Conservation (phyloP, 2,797 vertebrate genomes). For the Hirundo rustica region DNA sequence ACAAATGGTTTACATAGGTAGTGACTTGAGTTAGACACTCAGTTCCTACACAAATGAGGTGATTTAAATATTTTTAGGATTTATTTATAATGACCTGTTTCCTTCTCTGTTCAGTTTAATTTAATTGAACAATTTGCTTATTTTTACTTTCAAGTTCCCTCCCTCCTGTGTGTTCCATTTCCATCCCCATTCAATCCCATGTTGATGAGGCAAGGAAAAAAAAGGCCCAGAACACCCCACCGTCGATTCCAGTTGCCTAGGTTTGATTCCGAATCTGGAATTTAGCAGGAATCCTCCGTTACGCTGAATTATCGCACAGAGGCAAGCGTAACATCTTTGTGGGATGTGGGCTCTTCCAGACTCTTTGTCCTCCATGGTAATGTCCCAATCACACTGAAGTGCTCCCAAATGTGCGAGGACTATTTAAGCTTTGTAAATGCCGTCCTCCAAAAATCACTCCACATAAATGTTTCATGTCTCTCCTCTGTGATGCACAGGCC, state of each 20-base stretch:
- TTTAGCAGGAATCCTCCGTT: conserved; percentile 55
- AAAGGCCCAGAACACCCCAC: background rate
- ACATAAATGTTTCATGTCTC: conserved; percentile 80
- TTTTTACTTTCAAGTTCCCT: background rate
- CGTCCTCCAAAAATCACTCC: conserved; percentile 66
- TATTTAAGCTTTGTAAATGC: conserved; percentile 73
- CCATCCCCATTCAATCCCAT: background rate
- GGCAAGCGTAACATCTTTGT: conserved; percentile 27
- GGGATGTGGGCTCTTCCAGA: conserved; percentile 49
- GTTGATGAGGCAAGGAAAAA: background rate
- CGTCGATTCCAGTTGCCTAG: background rate
- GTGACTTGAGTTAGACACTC: background rate
- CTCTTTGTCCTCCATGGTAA: conserved; percentile 65
- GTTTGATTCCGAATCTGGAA: conserved; percentile 28
- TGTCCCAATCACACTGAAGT: conserved; percentile 71
- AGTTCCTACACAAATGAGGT: background rate
- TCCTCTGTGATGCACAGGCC: conserved; percentile 70
- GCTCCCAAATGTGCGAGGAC: conserved; percentile 63
- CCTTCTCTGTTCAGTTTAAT: background rate
- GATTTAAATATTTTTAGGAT: background rate
- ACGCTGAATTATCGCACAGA: conserved; percentile 17
- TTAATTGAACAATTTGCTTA: background rate
- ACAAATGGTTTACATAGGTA: background rate
- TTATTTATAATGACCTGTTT: background rate
- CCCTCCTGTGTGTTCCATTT: background rate